These are phyloP conservation scores for Eidolon dupreanum DNA, from an alignment of 2,797 vertebrate genomes.

Conservation along the genomic window DNA sequence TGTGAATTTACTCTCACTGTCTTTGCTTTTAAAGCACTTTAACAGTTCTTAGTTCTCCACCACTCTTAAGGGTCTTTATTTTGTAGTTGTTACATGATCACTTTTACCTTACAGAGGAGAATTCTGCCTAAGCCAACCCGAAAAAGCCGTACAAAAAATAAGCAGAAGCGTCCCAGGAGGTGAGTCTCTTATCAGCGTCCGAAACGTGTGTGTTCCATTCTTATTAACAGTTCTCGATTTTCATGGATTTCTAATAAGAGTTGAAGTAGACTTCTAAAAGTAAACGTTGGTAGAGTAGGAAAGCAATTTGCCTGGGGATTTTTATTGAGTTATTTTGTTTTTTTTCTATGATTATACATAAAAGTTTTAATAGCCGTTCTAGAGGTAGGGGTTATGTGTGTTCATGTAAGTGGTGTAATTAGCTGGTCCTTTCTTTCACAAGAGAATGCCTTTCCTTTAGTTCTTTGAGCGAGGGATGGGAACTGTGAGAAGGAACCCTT, in stretches of 20 bases:
- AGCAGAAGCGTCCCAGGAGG: conserved; percentile 98
- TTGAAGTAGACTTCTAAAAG: accelerated
- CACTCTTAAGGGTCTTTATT: accelerated
- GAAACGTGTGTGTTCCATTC: accelerated
- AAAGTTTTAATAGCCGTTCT: background rate
- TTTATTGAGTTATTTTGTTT: background rate
- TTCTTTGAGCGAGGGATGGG: accelerated
- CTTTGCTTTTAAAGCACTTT: background rate
- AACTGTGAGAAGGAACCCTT: accelerated
- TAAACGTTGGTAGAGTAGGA: accelerated
- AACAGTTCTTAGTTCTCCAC: background rate
- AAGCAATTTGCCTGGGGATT: accelerated
- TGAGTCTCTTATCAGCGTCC: conserved; percentile 68
- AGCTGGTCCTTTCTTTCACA: accelerated
- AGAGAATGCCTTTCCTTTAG: accelerated
- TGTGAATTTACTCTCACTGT: accelerated
- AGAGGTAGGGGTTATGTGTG: accelerated
- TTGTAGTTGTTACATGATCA: background rate
- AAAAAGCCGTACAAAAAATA: conserved; percentile 98
- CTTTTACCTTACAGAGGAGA: conserved; percentile 89
- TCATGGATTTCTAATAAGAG: background rate
- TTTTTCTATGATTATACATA: accelerated
- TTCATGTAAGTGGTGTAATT: accelerated
- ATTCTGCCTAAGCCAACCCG: conserved; percentile 98
- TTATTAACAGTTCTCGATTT: accelerated